A percentile compares a stretch with the other conserved stretches of the same genome.
Conservation (phyloP, 2,888 invertebrate species). For the Antheraea yamamai region DNA sequence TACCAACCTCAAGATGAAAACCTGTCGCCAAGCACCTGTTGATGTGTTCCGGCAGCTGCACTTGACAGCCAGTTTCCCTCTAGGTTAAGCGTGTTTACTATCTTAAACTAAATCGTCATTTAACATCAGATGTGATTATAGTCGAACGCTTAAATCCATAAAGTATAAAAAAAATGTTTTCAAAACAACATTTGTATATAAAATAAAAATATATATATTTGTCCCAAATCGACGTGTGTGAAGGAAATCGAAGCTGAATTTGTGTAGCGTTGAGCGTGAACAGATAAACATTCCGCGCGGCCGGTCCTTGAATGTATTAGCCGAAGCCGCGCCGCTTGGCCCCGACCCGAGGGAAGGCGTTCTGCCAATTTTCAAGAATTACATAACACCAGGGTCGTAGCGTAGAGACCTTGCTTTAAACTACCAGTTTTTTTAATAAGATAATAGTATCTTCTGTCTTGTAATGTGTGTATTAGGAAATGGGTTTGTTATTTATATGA, state of each 20-base stretch:
- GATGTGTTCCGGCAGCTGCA: too few relatives aligned
- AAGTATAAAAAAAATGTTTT: too few relatives aligned
- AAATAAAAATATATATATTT: neutral
- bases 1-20: too few relatives aligned
- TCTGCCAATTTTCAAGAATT: conserved; percentile 25
- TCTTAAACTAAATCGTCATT: too few relatives aligned
- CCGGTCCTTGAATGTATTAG: conserved; percentile 21
- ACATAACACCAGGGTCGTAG: conserved; percentile 23
- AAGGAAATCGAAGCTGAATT: conserved; percentile 9
- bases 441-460: too few relatives aligned
- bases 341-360: conserved; percentile 12
- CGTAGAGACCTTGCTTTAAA: neutral
- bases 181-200: neutral
- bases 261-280: conserved; percentile 15
- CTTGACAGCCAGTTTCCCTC: too few relatives aligned
- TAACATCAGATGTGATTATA: too few relatives aligned
- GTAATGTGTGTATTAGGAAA: too few relatives aligned
- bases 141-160: too few relatives aligned
- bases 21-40: too few relatives aligned
- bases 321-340: conserved; percentile 11
- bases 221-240: conserved; percentile 1
- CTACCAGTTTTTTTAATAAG: neutral
- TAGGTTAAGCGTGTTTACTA: too few relatives aligned
- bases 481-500: too few relatives aligned
- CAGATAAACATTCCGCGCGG: conserved; percentile 18